phyloP scores from a whole-genome alignment of 2,797 vertebrate genomes.

The Hypotaenidia philippensis region DNA sequence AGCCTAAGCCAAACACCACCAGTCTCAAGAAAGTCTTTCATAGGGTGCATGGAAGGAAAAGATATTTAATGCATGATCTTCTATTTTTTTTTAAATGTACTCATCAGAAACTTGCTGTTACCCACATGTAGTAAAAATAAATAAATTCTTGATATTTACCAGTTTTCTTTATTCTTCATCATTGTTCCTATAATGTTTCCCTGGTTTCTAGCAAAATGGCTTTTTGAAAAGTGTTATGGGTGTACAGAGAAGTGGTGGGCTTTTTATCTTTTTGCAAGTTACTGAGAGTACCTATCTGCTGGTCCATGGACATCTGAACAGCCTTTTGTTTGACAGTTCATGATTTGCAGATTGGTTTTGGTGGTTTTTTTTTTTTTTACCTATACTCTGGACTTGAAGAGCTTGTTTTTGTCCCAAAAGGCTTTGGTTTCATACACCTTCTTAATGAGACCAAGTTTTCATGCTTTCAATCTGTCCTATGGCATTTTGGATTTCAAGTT shows the following conservation, averaged over 20 bases:
- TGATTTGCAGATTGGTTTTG: background rate
- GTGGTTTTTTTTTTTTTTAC: background rate
- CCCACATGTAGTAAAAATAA: background rate
- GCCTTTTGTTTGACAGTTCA: background rate
- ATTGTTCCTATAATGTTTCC: background rate
- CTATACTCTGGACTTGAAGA: background rate
- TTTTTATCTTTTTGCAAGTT: background rate
- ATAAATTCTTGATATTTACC: background rate
- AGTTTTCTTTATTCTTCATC: background rate
- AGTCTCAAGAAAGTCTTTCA: background rate
- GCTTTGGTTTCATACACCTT: background rate
- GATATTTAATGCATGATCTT: background rate
- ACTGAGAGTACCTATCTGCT: background rate
- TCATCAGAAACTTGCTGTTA: background rate
- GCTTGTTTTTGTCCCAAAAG: background rate
- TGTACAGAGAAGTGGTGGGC: background rate
- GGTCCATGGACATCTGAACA: background rate
- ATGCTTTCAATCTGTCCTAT: background rate
- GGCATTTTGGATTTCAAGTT: background rate
- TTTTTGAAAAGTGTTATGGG: background rate
- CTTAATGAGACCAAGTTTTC: background rate
- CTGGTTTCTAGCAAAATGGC: background rate
- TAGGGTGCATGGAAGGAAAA: background rate
- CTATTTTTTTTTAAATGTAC: background rate
- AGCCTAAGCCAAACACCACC: background rate